Conservation (phyloP, 2,113 vertebrate species). For the Naja naja region DNA sequence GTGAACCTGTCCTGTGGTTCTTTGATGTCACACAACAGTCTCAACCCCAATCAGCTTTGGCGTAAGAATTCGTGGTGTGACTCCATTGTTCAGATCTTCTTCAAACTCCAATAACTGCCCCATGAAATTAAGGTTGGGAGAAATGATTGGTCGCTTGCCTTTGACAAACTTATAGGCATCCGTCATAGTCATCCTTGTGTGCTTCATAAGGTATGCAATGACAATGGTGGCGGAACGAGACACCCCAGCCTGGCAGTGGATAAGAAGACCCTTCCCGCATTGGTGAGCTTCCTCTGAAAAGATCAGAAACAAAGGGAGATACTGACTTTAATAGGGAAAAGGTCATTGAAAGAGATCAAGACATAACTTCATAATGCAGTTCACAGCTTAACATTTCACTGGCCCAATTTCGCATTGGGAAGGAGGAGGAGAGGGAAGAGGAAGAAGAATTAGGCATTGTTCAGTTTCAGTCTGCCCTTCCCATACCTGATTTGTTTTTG, state of each 20-base stretch:
- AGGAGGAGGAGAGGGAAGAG: background rate
- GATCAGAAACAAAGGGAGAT: constrained; percentile 22
- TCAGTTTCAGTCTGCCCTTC: background rate
- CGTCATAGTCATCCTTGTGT: constrained; percentile 99
- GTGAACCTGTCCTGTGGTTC: background rate
- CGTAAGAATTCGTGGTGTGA: constrained; percentile 94
- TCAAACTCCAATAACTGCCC: constrained; percentile 98
- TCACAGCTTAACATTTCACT: background rate
- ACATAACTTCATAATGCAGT: background rate
- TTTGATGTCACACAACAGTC: constrained; percentile 79
- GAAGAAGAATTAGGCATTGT: background rate
- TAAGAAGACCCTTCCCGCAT: constrained; percentile 90
- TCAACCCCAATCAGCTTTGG: constrained; percentile 94
- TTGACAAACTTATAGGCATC: constrained; percentile 99
- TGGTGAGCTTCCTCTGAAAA: constrained; percentile 94
- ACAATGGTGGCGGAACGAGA: constrained; percentile 97
- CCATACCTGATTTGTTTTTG: background rate
- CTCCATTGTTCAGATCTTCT: constrained; percentile 95
- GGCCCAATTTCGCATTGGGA: background rate
- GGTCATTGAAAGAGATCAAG: background rate
- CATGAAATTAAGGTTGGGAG: constrained; percentile 99
- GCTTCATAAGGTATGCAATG: constrained; percentile 98
- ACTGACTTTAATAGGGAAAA: background rate
- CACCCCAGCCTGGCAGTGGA: constrained; percentile 97
- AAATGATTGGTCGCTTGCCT: constrained; percentile 96